Base-by-base conservation (phyloP, 1,140 invertebrate genomes). In the Drosophila pallidifrons region DNA sequence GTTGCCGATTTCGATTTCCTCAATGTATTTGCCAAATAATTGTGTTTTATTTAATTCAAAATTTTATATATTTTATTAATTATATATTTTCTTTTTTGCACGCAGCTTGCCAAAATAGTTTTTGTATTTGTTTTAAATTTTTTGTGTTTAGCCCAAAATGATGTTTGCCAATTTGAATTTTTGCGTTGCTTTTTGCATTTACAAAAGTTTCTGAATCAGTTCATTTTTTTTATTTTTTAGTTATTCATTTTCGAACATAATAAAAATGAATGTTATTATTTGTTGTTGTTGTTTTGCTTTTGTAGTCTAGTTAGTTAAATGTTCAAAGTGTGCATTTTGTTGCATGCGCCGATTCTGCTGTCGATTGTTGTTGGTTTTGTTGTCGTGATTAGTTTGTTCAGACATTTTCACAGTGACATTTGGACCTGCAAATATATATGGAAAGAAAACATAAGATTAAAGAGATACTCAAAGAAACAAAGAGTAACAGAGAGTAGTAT, bases 391-490 rank as follows among this genome's bases (percentile, higher is more conserved):
- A 51, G 73, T 80, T 82, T 66, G 58, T 70, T 51, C 72, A 83
- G 85, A 74, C 83, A 88, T 88, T 88, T 88, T 88, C 80, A 88
- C 83, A 88, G 74, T 83, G 74, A 83, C 83, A 88, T 88, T 89
- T 77, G 85, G 66, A 38, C 45, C 83, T 88, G 77, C 4, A 85
- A 85, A 79, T 20, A 70, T 55, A 38, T 25, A 25, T 25, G 20
- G 20, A 25, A 25, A 7, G n/a, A 28, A 63, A 16, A 16, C 25
- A 41, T 49, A 43, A 45, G 47, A 30, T 13, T 43, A 46, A 30
- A 30, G 13, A 45, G 13, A n/a, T 25, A 11, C n/a, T 45, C n/a
- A n/a, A 45, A 15, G 43, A 45, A 10, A n/a, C 0, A 25, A 25
- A 25, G 3, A 3, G 3, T 20, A 3, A 20, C n/a, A n/a, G n/a